phyloP scores from a whole-genome alignment of 1,140 invertebrate species.

The Drosophila leontia region DNA sequence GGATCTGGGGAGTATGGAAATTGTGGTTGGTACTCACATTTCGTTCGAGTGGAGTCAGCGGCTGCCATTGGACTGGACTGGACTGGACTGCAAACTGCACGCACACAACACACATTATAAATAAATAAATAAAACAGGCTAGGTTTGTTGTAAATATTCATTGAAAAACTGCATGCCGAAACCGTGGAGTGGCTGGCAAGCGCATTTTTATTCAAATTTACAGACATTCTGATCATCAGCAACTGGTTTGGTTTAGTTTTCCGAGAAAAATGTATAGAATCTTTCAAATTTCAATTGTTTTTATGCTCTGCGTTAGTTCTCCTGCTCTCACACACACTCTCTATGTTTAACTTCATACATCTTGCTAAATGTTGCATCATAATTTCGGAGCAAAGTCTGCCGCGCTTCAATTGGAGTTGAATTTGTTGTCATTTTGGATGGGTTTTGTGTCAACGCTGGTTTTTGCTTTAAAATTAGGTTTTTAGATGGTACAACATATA shows the following conservation, averaged over 20 bases:
- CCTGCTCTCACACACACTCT: constrained; percentile 9
- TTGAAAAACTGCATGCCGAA: constrained; percentile 57
- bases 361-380: constrained; percentile 79
- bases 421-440: constrained; percentile 30
- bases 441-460: constrained; percentile 55
- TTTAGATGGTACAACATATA: constrained; percentile 60
- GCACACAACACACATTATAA: constrained; percentile 35
- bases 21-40: constrained; percentile 48
- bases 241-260: constrained; percentile 14
- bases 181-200: constrained; percentile 45
- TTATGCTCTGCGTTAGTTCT: constrained; percentile 54
- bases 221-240: constrained; percentile 46
- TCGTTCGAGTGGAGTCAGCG: constrained; percentile 27
- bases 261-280: constrained; percentile 25
- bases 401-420: constrained; percentile 56
- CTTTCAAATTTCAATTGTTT: constrained; percentile 44
- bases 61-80: constrained; percentile 26
- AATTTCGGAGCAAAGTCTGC: constrained; percentile 63
- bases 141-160: constrained; percentile 75
- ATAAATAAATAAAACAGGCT: constrained; percentile 71
- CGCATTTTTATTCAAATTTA: constrained; percentile 79
- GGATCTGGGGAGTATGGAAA: constrained; percentile 19
- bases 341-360: constrained; percentile 50
- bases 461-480: constrained; percentile 43
- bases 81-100: constrained; percentile 27